phyloP scores from a whole-genome alignment of 2,888 invertebrate species.

The Arctia plantaginis region DNA sequence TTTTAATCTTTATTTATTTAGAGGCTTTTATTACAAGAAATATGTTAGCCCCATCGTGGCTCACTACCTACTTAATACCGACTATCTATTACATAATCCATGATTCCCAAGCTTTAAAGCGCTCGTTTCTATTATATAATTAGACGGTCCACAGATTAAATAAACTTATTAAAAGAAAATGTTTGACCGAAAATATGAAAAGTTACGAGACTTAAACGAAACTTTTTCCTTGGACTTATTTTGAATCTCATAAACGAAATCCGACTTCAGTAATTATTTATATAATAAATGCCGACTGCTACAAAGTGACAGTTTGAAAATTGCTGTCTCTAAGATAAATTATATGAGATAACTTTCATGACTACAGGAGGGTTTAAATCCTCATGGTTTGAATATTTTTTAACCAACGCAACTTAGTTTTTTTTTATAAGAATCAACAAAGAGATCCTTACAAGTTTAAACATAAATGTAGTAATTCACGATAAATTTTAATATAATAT shows the following conservation, averaged over 20 bases:
- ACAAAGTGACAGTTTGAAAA: slow-evolving; percentile 15
- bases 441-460: not conserved
- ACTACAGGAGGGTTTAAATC: not conserved
- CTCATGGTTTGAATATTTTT: not conserved
- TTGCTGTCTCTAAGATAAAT: slow-evolving; percentile 11
- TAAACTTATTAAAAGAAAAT: slow-evolving; percentile 30
- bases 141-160: slow-evolving; percentile 11
- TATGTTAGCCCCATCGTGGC: no score
- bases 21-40: no score
- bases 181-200: slow-evolving; percentile 24
- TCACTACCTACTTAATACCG: slow-evolving; percentile 61
- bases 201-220: slow-evolving; percentile 23
- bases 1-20: no score
- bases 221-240: slow-evolving; percentile 22
- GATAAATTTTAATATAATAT: not conserved
- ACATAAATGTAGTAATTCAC: not conserved
- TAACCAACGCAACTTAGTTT: not conserved
- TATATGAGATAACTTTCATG: slow-evolving; percentile 6
- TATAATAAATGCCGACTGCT: slow-evolving; percentile 15
- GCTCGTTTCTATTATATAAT: slow-evolving; percentile 27
- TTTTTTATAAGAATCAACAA: not conserved
- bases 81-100: slow-evolving; percentile 29
- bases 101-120: slow-evolving; percentile 27
- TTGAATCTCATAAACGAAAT: slow-evolving; percentile 34
- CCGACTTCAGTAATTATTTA: slow-evolving; percentile 22